These are phyloP conservation scores for Nanger granti DNA, from an alignment of 2,113 vertebrate species.

Conservation along the genomic window DNA sequence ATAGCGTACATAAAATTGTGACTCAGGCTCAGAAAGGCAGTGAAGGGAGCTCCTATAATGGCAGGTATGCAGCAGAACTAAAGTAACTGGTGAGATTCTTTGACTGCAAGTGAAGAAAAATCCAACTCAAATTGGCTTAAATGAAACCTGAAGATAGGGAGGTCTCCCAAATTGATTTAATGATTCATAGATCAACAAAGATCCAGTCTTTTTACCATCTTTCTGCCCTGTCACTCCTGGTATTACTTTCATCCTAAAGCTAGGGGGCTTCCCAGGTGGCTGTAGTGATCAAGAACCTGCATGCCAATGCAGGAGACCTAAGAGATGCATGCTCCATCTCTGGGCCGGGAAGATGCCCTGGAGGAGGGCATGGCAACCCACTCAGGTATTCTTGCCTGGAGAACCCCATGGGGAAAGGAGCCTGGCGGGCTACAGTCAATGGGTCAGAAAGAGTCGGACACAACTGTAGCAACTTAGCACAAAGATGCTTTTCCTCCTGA, in stretches of 20 bases:
- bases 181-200: not conserved
- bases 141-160: not conserved
- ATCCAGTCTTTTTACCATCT: not conserved
- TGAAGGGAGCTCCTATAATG: not conserved
- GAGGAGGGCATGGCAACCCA: not conserved
- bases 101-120: not conserved
- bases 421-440: not conserved
- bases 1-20: rapidly evolving
- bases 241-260: not conserved
- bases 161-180: not conserved
- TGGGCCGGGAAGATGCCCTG: not conserved
- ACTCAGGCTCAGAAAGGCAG: not conserved
- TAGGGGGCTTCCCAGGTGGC: not conserved
- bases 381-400: rapidly evolving
- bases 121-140: not conserved
- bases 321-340: too few species aligned
- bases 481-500: not conserved
- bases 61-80: not conserved
- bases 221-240: not conserved
- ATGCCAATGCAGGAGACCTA: too few species aligned
- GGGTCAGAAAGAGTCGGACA: not conserved
- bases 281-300: too few species aligned
- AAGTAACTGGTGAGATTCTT: not conserved
- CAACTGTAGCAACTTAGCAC: not conserved
- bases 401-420: not conserved